Percentiles rank a stretch among this genome's conserved stretches.
These are phyloP conservation scores for Pseudobourletiella spinata DNA, from an alignment of 1,140 invertebrate species.

Conservation along the genomic window DNA sequence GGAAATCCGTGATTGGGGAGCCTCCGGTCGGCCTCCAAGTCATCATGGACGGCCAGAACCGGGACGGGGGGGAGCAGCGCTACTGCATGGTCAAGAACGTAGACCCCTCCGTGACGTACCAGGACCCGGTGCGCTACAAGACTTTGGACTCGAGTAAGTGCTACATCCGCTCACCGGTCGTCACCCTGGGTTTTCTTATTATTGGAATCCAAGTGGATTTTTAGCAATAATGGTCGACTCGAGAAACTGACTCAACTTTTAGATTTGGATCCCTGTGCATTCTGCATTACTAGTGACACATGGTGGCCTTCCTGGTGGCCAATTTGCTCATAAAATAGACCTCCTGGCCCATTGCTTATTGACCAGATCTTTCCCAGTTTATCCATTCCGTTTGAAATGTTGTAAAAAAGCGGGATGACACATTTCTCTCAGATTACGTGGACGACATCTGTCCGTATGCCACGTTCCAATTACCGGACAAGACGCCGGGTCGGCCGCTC, in stretches of 20 bases:
- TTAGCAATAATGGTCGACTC: too few relatives aligned
- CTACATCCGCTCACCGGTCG: neutral
- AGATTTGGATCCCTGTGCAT: too few relatives aligned
- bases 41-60: slow-evolving; percentile 17
- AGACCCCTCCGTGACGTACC: slow-evolving; percentile 5
- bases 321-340: too few relatives aligned
- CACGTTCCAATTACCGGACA: slow-evolving; percentile 78
- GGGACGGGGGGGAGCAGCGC: slow-evolving; percentile 16
- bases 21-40: slow-evolving; percentile 28
- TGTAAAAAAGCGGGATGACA: too few relatives aligned
- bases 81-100: slow-evolving; percentile 32
- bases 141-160: slow-evolving; percentile 3
- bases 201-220: too few relatives aligned
- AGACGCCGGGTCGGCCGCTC: slow-evolving; percentile 54
- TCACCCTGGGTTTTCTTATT: neutral
- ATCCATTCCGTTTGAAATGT: too few relatives aligned
- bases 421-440: slow-evolving; percentile 59
- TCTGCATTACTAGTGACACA: too few relatives aligned
- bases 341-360: too few relatives aligned
- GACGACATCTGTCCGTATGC: slow-evolving; percentile 86
- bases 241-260: too few relatives aligned
- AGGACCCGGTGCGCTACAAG: slow-evolving; percentile 13
- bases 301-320: too few relatives aligned
- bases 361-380: too few relatives aligned
- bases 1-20: slow-evolving; percentile 33